Evolutionary conservation across 2,888 invertebrate genomes (phyloP), one percentile per base, ranked within the genome.

Genomic region (Pherbina coryleti): DNA sequence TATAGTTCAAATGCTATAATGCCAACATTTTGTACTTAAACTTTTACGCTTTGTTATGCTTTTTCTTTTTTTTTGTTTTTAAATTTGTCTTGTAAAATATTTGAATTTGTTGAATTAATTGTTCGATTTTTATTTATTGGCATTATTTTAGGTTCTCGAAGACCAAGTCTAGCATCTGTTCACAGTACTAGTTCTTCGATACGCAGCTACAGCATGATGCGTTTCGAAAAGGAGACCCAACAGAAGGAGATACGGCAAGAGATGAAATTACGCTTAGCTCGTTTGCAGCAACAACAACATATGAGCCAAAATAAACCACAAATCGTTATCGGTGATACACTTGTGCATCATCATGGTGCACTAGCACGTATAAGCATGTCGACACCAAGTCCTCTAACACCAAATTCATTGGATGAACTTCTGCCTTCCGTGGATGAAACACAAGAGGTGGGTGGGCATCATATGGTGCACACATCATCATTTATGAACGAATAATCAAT

Each of bases 131-230:
- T 25, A 22, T 8, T 25, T 22, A 25, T 22, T 5, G 8, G 5
- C 25, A 44, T 57, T 14, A 78, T 83, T 82, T n/a, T 90, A 96
- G 96, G 95, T 92, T 95, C 95, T 88, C 92, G 96, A 92, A 93
- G 96, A 91, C 95, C 96, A 91, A 95, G 96, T 92, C 91, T 96
- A 92, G 94, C 94, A 83, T 96, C 96, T 81, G 92, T 96, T 85
- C 96, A 96, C 89, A 96, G 96, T 91, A 94, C 94, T 88, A 93
- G 94, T 84, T 95, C 94, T 80, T 96, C 96, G 72, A 93, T 95
- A 81, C 93, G 95, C 87, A 96, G 95, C 90, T 96, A 95, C 90
- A 95, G 95, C 87, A 92, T 94, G 83, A 92, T 93, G 88, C 92
- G 94, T 81, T 95, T 95, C 90, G 96, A 96, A 88, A 92, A 93